Evolutionary conservation across 2,797 vertebrate species (phyloP).

Genomic region (Pangasius krempfi): DNA sequence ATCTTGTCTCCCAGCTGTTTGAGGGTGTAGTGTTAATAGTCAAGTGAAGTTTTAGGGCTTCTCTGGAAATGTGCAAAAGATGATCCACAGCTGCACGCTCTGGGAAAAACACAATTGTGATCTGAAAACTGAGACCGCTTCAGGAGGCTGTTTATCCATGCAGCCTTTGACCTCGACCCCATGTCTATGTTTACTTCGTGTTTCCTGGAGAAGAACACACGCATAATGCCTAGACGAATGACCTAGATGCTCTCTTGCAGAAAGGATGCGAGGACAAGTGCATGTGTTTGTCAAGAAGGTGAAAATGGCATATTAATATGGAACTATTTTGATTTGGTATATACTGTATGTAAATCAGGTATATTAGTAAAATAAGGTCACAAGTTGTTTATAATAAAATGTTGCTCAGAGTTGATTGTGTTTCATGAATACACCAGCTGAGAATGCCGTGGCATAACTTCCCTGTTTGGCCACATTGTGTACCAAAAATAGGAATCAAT

Average conservation of each 20-base stretch:
- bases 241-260: background rate
- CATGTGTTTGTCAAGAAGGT: background rate
- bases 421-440: background rate
- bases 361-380: background rate
- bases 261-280: background rate
- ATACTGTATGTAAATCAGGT: background rate
- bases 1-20: background rate
- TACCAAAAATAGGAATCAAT: slow-evolving; percentile 39
- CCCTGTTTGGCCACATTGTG: slow-evolving; percentile 5
- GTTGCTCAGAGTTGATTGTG: background rate
- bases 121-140: slow-evolving; percentile 35
- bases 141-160: slow-evolving; percentile 60
- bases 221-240: background rate
- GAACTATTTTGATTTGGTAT: background rate
- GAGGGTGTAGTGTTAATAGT: background rate
- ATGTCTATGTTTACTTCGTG: slow-evolving; percentile 61
- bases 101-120: slow-evolving; percentile 42
- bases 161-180: slow-evolving; percentile 52
- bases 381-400: background rate
- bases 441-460: background rate
- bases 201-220: slow-evolving; percentile 58
- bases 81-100: slow-evolving; percentile 60
- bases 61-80: background rate
- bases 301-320: slow-evolving; percentile 1
- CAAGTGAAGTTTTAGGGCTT: background rate